Evolutionary conservation across 2,797 vertebrate genomes (phyloP), one percentile per base, ranked within the genome.

Genomic region (Melopsittacus undulatus): DNA sequence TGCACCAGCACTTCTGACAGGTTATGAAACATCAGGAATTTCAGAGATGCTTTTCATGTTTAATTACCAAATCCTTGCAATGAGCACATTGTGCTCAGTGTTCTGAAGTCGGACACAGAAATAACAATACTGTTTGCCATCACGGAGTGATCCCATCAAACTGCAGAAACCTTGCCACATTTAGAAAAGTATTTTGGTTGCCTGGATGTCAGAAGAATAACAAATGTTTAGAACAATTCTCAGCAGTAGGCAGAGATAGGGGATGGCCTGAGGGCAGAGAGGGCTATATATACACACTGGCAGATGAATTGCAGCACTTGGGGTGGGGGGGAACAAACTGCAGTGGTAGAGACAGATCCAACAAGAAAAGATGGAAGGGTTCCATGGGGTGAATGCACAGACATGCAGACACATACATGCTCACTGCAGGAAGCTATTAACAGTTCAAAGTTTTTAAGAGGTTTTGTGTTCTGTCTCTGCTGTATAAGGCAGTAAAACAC

Each of bases 171-270:
- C 72, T 59, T 24, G 32, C 85, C 84, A 54, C 89, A n/a, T 69
- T 96, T 89, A 91, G 94, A 94, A 95, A 84, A 94, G 85, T 87
- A 73, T 96, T 96, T 83, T 54, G 88, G 96, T 95, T 92, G 91
- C 80, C 56, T 91, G 89, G 85, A 64, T 96, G 96, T 97, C 73
- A 38, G 92, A 96, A 95, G 92, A 95, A 91, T 95, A 97, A 96
- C 96, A 97, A 95, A 96, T 96, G 95, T 96, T 97, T 97, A 36
- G 95, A 96, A 94, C 92, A 90, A 30, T 92, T 93, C 96, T 95
- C 86, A 75, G 95, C 96, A 95, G 92, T 43, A 92, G 94, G 92
- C 92, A 94, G 96, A 89, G 96, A 94, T 52, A 77, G 64, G 73
- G 79, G 57, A 86, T 97, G 94, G 91, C 96, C 94, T 0, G 17